Conservation (phyloP, 2,797 vertebrate genomes). For the Cyclopterus lumpus region DNA sequence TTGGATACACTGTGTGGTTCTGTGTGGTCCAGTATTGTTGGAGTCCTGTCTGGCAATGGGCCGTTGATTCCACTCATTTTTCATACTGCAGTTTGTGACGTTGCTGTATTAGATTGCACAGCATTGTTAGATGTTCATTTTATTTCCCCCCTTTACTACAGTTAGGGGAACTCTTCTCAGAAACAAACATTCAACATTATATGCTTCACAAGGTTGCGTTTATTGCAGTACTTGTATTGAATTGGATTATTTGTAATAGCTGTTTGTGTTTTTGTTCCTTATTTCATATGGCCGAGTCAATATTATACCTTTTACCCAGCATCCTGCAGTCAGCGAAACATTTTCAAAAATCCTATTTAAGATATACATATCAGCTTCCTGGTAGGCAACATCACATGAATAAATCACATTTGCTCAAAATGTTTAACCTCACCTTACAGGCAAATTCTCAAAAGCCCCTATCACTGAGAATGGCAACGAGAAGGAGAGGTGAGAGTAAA, state of each 20-base stretch:
- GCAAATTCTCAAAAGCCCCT: conserved; percentile 13
- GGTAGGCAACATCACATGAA: conserved; percentile 41
- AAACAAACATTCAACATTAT: conserved; percentile 17
- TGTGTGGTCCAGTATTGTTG: background rate
- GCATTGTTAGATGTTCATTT: background rate
- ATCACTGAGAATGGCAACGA: background rate
- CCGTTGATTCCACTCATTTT: background rate
- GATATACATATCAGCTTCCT: conserved; percentile 21
- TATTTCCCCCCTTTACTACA: background rate
- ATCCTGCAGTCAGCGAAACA: conserved; percentile 42
- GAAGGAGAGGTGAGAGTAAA: conserved; percentile 12
- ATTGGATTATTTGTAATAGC: conserved; percentile 18
- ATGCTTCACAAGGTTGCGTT: conserved; percentile 4
- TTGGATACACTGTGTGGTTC: background rate
- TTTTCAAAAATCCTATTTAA: conserved; percentile 43
- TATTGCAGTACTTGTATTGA: conserved; percentile 4
- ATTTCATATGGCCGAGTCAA: conserved; percentile 16
- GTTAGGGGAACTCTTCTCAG: background rate
- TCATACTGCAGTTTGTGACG: conserved; percentile 15
- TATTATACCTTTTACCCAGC: conserved; percentile 37
- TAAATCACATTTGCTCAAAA: conserved; percentile 56
- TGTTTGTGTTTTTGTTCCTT: conserved; percentile 27
- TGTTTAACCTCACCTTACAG: conserved; percentile 43
- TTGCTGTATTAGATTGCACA: background rate
- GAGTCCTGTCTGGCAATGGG: background rate